phyloP scores from a whole-genome alignment of 2,113 vertebrate species.

The Anarhynchus alexandrinus region DNA sequence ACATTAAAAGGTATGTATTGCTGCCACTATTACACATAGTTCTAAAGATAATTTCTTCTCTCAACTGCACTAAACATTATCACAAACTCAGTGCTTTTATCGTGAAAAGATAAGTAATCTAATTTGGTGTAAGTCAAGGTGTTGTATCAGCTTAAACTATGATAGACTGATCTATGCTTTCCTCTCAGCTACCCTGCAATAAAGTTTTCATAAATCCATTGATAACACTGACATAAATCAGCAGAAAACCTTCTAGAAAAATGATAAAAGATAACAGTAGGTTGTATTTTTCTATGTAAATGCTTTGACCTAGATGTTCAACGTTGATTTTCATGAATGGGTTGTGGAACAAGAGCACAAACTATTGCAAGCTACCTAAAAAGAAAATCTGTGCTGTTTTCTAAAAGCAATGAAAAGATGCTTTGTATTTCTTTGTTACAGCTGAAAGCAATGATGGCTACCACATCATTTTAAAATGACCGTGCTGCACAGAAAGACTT shows the following conservation, averaged over 20 bases:
- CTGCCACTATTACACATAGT: background rate
- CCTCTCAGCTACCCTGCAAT: background rate
- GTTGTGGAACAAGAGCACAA: background rate
- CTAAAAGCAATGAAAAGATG: background rate
- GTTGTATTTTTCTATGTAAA: background rate
- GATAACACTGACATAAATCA: background rate
- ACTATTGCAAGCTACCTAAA: background rate
- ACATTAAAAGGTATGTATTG: conserved; percentile 83
- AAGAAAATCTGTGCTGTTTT: background rate
- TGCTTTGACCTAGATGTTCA: background rate
- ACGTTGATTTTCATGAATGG: background rate
- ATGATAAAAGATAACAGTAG: background rate
- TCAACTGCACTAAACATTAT: background rate
- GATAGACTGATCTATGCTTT: background rate
- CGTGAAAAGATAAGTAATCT: conserved; percentile 14
- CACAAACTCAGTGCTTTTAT: background rate
- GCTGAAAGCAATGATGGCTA: conserved; percentile 87
- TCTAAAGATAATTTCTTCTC: background rate
- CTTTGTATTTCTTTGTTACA: conserved; percentile 68
- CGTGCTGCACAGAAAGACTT: conserved; percentile 41
- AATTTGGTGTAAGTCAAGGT: background rate
- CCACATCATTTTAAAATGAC: conserved; percentile 89
- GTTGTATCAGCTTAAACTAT: background rate
- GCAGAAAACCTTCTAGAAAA: background rate
- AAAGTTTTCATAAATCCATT: background rate